These are phyloP conservation scores for Lymantria dispar DNA, from an alignment of 2,888 invertebrate genomes.

Conservation along the genomic window DNA sequence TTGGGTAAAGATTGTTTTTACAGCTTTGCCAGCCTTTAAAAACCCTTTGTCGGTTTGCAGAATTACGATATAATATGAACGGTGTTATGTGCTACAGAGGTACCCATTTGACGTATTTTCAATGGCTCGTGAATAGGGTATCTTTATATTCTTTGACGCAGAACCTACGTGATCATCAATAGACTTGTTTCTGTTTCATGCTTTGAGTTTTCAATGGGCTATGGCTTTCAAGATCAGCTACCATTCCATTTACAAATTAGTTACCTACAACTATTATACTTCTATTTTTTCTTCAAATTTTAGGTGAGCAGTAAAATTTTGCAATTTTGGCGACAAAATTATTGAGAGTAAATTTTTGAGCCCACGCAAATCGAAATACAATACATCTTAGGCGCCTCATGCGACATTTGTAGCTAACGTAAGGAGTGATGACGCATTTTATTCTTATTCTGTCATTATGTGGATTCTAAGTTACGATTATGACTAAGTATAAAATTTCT, in stretches of 20 bases:
- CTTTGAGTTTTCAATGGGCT: slow-evolving; percentile 56
- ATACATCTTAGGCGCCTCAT: too few species aligned
- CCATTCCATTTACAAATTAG: not conserved
- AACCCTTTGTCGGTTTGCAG: slow-evolving; percentile 76
- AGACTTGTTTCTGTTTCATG: slow-evolving; percentile 73
- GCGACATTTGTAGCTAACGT: too few species aligned
- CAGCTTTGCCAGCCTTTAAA: slow-evolving; percentile 56
- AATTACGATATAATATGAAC: slow-evolving; percentile 51
- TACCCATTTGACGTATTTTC: slow-evolving; percentile 64
- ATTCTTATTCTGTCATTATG: too few species aligned
- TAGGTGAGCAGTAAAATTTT: too few species aligned
- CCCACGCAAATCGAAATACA: too few species aligned
- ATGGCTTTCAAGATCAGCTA: slow-evolving; percentile 29
- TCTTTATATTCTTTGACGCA: slow-evolving; percentile 57
- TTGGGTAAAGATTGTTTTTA: slow-evolving; percentile 73
- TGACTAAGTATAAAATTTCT: too few species aligned
- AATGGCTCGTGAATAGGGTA: slow-evolving; percentile 30
- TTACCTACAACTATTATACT: too few species aligned
- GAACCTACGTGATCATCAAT: slow-evolving; percentile 69
- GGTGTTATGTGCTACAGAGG: slow-evolving; percentile 48
- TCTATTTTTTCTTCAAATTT: too few species aligned
- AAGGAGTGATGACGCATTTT: too few species aligned
- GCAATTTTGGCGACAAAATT: too few species aligned
- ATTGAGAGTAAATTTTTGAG: too few species aligned
- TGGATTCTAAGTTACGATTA: too few species aligned